These are phyloP conservation scores for Colaptes auratus DNA, from an alignment of 2,113 vertebrate species.

Conservation along the genomic window DNA sequence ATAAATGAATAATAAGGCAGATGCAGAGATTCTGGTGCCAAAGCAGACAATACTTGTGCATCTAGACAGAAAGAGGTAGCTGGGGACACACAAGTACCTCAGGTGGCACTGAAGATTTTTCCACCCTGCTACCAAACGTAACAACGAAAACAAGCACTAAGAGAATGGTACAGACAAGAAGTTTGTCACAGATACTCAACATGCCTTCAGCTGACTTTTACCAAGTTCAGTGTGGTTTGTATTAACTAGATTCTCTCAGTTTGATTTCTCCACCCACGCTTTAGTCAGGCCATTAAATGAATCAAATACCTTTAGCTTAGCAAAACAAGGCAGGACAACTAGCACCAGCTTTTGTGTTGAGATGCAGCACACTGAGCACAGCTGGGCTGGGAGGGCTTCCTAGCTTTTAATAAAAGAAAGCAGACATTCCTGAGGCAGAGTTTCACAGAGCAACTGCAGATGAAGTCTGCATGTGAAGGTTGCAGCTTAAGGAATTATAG, in stretches of 20 bases:
- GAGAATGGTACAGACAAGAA: background rate
- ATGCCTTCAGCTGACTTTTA: background rate
- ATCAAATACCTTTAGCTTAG: background rate
- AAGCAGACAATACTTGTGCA: background rate
- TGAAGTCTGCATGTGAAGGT: background rate
- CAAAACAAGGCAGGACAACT: background rate
- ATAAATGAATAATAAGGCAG: background rate
- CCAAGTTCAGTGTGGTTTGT: background rate
- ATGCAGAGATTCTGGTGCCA: background rate
- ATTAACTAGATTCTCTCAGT: background rate
- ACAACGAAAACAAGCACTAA: background rate
- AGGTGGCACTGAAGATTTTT: background rate
- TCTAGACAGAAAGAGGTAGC: background rate
- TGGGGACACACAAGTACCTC: background rate
- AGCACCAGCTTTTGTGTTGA: background rate
- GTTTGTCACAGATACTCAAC: background rate
- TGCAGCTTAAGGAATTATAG: background rate
- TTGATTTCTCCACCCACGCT: background rate
- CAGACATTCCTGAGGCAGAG: background rate
- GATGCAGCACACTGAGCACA: background rate
- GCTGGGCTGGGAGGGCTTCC: fast-evolving
- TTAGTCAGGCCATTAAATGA: background rate
- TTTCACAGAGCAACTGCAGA: background rate
- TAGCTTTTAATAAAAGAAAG: background rate
- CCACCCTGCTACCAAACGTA: background rate